These are phyloP conservation scores for Vidua macroura DNA, from an alignment of 2,113 vertebrate genomes.

Conservation along the genomic window DNA sequence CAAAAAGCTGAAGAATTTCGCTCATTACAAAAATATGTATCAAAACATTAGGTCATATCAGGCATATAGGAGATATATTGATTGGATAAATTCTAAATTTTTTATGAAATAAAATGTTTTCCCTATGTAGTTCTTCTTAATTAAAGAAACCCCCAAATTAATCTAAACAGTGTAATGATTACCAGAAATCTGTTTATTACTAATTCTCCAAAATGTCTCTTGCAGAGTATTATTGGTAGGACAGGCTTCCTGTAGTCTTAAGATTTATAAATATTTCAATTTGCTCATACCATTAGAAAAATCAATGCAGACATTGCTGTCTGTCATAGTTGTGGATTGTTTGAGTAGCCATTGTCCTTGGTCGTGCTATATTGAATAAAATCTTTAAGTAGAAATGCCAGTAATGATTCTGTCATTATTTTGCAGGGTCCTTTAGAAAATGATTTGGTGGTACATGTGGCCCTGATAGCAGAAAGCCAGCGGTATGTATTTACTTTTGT, in stretches of 20 bases:
- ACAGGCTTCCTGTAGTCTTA: not conserved
- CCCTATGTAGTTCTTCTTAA: not conserved
- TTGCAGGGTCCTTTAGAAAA: conserved; percentile 94
- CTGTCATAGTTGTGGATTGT: conserved; percentile 4
- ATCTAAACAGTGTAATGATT: not conserved
- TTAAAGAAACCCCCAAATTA: not conserved
- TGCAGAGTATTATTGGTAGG: conserved; percentile 20
- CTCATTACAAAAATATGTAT: not conserved
- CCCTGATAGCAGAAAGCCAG: conserved; percentile 95
- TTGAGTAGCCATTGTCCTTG: not conserved
- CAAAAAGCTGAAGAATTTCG: not conserved
- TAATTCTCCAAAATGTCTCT: not conserved
- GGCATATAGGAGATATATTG: not conserved
- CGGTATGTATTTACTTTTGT: conserved; percentile 77
- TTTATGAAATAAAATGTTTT: not conserved
- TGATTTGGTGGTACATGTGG: conserved; percentile 90
- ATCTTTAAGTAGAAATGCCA: not conserved
- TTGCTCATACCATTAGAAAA: not conserved
- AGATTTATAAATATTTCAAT: conserved; percentile 33
- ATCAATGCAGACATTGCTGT: not conserved
- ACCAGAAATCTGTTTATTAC: not conserved
- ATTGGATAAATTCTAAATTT: not conserved
- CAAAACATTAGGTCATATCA: not conserved
- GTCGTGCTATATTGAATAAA: not conserved
- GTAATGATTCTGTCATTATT: not conserved